Percentiles rank a stretch among this genome's conserved stretches.
Conservation (phyloP, 2,797 vertebrate species). For the Xenentodon cancila region DNA sequence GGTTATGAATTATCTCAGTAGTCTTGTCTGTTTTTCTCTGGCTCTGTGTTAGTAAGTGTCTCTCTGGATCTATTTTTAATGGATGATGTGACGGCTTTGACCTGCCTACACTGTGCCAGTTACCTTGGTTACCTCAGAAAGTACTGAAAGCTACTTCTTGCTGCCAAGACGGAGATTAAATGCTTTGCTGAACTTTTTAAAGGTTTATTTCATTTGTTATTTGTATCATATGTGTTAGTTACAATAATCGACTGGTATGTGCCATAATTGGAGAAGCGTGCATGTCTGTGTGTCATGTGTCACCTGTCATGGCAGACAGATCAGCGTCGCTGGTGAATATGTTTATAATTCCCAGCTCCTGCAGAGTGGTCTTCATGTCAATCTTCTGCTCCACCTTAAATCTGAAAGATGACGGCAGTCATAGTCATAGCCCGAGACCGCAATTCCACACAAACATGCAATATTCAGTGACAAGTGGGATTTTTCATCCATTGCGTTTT, state of each 20-base stretch:
- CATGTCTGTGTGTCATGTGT: constrained; percentile 36
- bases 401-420: constrained; percentile 67
- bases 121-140: constrained; percentile 77
- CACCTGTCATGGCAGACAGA: constrained; percentile 94
- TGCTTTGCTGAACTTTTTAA: constrained; percentile 8
- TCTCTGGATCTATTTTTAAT: constrained; percentile 65
- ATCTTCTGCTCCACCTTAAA: constrained; percentile 96
- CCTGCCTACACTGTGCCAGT: constrained; percentile 60
- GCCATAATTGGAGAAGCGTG: too few species aligned
- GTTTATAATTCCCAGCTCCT: constrained; percentile 90
- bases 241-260: neutral
- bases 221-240: neutral
- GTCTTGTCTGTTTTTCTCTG: neutral
- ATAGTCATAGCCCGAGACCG: neutral
- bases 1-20: constrained; percentile 1
- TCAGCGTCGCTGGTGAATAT: constrained; percentile 91
- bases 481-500: too few species aligned
- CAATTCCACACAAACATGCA: too few species aligned
- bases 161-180: constrained; percentile 36
- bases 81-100: constrained; percentile 51
- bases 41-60: constrained; percentile 14
- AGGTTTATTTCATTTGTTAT: constrained; percentile 11
- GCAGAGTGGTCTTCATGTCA: constrained; percentile 90
- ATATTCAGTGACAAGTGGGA: too few species aligned
- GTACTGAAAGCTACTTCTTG: constrained; percentile 40